phyloP scores from a whole-genome alignment of 2,113 vertebrate species.

The Ariopsis seemanni region DNA sequence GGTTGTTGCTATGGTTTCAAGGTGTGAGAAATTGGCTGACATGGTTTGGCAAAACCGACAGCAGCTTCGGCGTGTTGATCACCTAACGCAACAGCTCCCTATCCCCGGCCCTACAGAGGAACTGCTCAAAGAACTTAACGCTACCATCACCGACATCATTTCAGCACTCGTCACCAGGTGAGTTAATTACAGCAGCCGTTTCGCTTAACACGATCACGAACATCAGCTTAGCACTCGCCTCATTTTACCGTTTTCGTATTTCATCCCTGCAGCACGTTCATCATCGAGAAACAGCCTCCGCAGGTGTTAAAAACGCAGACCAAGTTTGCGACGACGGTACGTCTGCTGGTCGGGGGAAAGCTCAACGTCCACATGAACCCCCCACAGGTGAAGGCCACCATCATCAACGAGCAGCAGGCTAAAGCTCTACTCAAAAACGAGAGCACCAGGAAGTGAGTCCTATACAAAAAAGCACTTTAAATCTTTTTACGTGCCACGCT shows the following conservation, averaged over 20 bases:
- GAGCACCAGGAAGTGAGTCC: constrained; percentile 81
- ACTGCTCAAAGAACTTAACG: constrained; percentile 83
- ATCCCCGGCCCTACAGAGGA: constrained; percentile 88
- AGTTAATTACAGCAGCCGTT: not conserved
- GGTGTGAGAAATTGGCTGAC: constrained; percentile 95
- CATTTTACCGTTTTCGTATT: too few species aligned
- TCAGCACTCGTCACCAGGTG: constrained; percentile 94
- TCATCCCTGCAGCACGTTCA: constrained; percentile 81
- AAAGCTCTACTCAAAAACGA: constrained; percentile 89
- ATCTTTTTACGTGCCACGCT: too few species aligned
- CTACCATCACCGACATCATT: constrained; percentile 92
- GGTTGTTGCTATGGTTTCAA: constrained; percentile 47
- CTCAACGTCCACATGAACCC: constrained; percentile 97
- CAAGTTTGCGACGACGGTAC: constrained; percentile 91
- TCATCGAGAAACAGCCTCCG: constrained; percentile 96
- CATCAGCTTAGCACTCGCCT: too few species aligned
- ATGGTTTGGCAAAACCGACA: constrained; percentile 96
- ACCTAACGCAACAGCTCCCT: constrained; percentile 91
- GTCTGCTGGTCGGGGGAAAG: constrained; percentile 90
- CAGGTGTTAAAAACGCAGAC: constrained; percentile 96
- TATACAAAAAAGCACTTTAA: not conserved
- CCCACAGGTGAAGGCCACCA: constrained; percentile 92
- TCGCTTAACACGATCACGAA: too few species aligned
- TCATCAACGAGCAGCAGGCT: constrained; percentile 91
- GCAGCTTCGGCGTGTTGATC: constrained; percentile 90